These are phyloP conservation scores for Mastomys natalensis DNA, from an alignment of 2,113 vertebrate genomes.

Conservation along the genomic window DNA sequence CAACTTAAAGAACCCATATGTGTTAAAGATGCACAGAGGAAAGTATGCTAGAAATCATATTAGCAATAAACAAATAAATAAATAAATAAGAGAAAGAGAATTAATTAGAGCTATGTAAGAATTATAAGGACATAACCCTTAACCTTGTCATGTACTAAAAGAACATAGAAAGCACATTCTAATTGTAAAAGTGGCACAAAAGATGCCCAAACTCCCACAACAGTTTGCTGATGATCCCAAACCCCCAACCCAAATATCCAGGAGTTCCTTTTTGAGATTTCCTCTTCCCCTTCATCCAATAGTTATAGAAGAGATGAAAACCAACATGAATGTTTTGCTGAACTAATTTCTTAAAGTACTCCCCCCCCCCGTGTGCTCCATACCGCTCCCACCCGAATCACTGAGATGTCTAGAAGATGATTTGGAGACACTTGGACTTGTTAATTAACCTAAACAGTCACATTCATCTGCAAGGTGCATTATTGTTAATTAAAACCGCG, in stretches of 20 bases:
- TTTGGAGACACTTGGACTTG: slow-evolving; percentile 67
- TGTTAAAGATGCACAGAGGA: background rate
- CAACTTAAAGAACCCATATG: background rate
- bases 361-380: no score
- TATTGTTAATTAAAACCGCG: slow-evolving; percentile 79
- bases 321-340: background rate
- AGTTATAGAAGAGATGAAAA: background rate
- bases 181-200: background rate
- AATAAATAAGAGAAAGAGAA: no score
- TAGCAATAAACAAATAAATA: background rate
- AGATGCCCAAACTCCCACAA: background rate
- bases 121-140: background rate
- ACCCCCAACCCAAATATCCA: background rate
- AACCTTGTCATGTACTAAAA: background rate
- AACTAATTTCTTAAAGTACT: background rate
- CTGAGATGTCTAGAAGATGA: slow-evolving; percentile 45
- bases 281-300: background rate
- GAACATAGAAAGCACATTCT: background rate
- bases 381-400: background rate
- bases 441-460: slow-evolving; percentile 80
- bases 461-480: slow-evolving; percentile 77
- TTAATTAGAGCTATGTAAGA: background rate
- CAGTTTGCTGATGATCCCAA: no score
- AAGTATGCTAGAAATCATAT: background rate
- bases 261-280: no score